Conservation (phyloP, 2,797 vertebrate genomes). For the Gymnodraco acuticeps region DNA sequence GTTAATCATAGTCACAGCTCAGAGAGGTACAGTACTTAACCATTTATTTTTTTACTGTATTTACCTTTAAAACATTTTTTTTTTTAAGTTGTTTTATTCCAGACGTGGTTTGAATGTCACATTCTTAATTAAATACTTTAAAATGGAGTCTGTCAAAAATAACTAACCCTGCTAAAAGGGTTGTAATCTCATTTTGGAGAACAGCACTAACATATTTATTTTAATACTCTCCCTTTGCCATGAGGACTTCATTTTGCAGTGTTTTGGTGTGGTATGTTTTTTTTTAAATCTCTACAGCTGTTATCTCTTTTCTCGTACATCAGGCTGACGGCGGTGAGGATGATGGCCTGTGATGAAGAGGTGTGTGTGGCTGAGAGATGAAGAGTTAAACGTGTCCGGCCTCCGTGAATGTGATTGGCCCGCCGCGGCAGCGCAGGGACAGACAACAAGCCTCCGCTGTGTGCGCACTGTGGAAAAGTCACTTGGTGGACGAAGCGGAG, state of each 20-base stretch:
- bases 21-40: neutral
- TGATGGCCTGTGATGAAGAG: conserved; percentile 30
- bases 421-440: conserved; percentile 63
- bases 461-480: conserved; percentile 57
- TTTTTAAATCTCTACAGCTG: conserved; percentile 1
- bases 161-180: neutral
- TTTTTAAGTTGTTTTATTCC: neutral
- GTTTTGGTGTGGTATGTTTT: neutral
- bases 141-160: neutral
- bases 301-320: neutral
- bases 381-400: conserved; percentile 65
- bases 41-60: neutral
- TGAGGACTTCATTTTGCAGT: neutral
- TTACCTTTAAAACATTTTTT: neutral
- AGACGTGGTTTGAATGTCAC: neutral
- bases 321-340: conserved; percentile 7
- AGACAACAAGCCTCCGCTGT: conserved; percentile 56
- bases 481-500: conserved; percentile 52
- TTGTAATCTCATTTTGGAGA: neutral
- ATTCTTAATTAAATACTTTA: neutral
- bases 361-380: conserved; percentile 14
- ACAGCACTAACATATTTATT: too few relatives aligned
- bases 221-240: too few relatives aligned
- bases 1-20: neutral
- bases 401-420: conserved; percentile 76